phyloP scores from a whole-genome alignment of 2,113 vertebrate genomes.

The Calypte anna region DNA sequence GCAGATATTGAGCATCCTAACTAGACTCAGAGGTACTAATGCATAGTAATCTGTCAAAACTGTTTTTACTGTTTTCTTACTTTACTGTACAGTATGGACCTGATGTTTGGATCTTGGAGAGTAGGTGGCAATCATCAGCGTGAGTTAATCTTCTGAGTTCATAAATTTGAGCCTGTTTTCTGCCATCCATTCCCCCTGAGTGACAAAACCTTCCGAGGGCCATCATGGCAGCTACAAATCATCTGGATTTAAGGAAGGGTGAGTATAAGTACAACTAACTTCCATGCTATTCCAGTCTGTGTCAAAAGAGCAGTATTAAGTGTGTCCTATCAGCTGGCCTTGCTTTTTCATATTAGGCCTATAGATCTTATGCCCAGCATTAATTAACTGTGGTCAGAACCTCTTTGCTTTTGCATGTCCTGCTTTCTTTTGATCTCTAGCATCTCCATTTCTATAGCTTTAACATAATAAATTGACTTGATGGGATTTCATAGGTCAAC shows the following conservation, averaged over 20 bases:
- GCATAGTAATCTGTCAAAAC: accelerated
- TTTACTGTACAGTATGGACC: background rate
- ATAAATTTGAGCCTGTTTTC: background rate
- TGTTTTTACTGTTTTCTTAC: accelerated
- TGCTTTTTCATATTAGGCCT: background rate
- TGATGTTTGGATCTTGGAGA: background rate
- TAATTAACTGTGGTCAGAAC: background rate
- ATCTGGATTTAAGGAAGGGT: background rate
- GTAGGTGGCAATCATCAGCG: background rate
- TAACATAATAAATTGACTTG: background rate
- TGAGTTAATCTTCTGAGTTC: background rate
- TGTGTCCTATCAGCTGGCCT: background rate
- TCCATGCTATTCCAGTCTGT: background rate
- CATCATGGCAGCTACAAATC: background rate
- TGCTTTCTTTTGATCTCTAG: background rate
- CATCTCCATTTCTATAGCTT: background rate
- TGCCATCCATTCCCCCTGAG: background rate
- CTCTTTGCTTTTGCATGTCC: background rate
- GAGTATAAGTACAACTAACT: background rate
- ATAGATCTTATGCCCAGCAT: background rate
- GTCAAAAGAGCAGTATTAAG: background rate
- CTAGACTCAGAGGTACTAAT: background rate
- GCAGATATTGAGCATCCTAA: background rate
- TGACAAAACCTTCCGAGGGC: background rate
- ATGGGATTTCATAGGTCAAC: background rate